Evolutionary conservation across 2,797 vertebrate species (phyloP).

Genomic region (Hippocampus kuda): DNA sequence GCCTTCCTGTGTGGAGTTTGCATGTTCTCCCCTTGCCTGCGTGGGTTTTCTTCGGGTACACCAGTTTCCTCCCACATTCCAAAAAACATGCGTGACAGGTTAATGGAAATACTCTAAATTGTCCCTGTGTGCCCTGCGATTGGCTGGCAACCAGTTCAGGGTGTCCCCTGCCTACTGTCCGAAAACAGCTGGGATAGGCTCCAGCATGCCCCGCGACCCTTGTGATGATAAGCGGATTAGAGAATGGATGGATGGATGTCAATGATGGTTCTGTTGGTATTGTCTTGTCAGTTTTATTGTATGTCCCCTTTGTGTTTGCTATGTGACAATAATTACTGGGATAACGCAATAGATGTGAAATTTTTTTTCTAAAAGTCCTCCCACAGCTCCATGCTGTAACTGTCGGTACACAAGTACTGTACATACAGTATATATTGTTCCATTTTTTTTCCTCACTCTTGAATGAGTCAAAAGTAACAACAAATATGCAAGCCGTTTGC

Average conservation of each 20-base stretch:
- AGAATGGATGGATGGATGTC: neutral
- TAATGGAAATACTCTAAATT: too few relatives aligned
- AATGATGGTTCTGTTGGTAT: neutral
- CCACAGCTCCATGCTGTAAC: neutral
- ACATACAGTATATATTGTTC: neutral
- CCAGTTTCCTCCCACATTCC: too few relatives aligned
- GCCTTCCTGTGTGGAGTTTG: too few relatives aligned
- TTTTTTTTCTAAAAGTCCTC: neutral
- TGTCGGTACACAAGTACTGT: neutral
- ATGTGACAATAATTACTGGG: neutral
- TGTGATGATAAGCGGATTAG: too few relatives aligned
- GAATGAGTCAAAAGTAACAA: constrained; percentile 32
- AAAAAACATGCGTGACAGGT: too few relatives aligned
- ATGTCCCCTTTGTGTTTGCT: neutral
- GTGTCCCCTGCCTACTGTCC: too few relatives aligned
- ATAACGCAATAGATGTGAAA: neutral
- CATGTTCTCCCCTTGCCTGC: too few relatives aligned
- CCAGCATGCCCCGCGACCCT: too few relatives aligned
- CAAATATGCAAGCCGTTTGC: constrained; percentile 40
- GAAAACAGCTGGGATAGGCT: too few relatives aligned
- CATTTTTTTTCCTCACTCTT: neutral
- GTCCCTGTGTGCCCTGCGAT: too few relatives aligned
- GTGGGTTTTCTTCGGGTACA: too few relatives aligned
- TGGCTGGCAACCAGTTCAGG: too few relatives aligned
- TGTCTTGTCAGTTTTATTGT: neutral